Base-by-base conservation (phyloP, 2,888 invertebrate genomes). In the Lysandra bellargus region DNA sequence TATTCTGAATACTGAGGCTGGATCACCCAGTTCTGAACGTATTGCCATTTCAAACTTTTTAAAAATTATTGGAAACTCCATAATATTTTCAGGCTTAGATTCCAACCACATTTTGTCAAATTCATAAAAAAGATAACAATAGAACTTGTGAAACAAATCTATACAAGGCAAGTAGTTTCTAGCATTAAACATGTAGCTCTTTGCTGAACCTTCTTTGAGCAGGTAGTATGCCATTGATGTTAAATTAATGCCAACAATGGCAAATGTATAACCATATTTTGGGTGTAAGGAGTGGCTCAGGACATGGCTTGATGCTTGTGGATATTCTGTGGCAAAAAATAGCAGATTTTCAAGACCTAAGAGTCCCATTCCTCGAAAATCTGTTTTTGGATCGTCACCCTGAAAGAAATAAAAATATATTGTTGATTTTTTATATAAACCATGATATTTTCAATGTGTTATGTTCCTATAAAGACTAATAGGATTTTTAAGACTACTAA, bases 311-410 rank as follows among this genome's bases (percentile, higher is more conserved):
- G 98, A 97, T 23, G 97, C 96, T 84, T 96, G 96, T 33, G 96
- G 96, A 89, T 98, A 98, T 87, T 97, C 97, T 60, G 95, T 95
- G 44, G 98, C 97, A 92, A 99, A 98, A 87, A 95, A 99, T 85
- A 99, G 88, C 0, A 99, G 95, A 92, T 99, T 99, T 85, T 99
- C 98, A 76, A 99, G 92, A 9, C 99, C 99, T 69, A 99, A 95
- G 81, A 99, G 90, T 40, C 99, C 99, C 99, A 99, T 99, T 81
- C 99, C 99, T 78, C 99, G 96, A 88, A 99, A 99, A 93, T 99
- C 99, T 0, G 99, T 99, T 90, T 98, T 98, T 0, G 99, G 99
- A 95, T 99, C 99, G 86, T 98, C 98, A 23, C 99, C 99, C 95
- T 97, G 95, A 84, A 96, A 92, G 78, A 82, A 80, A 81, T 79